These are phyloP conservation scores for Sebastes umbrosus DNA, from an alignment of 2,797 vertebrate genomes.

Conservation along the genomic window DNA sequence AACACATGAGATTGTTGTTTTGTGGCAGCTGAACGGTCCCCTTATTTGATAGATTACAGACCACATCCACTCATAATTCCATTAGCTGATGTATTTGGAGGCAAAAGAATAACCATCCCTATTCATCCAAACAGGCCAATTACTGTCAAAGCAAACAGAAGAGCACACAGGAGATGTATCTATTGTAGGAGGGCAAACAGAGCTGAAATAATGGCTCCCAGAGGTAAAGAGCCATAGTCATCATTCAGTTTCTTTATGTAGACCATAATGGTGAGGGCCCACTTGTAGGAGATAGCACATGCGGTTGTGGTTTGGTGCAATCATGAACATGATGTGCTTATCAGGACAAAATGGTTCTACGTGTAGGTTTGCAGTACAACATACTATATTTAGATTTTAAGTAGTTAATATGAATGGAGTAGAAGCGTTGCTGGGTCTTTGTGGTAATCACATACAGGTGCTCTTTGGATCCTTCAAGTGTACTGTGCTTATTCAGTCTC, in stretches of 20 bases:
- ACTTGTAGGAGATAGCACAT: background rate
- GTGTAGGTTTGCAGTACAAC: background rate
- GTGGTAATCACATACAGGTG: too few relatives aligned
- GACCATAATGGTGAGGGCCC: background rate
- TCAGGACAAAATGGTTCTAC: background rate
- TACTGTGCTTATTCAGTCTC: too few relatives aligned
- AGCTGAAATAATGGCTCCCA: background rate
- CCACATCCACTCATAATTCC: constrained; percentile 36
- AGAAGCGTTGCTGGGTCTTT: too few relatives aligned
- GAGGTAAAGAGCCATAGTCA: background rate
- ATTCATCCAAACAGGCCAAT: constrained; percentile 34
- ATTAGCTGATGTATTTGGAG: constrained; percentile 50
- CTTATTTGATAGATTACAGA: constrained; percentile 42
- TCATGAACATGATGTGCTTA: background rate
- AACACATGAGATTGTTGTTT: constrained; percentile 2
- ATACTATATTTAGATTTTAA: background rate
- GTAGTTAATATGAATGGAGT: too few relatives aligned
- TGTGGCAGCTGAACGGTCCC: constrained; percentile 16
- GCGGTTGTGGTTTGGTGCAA: background rate
- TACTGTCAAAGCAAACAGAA: constrained; percentile 30
- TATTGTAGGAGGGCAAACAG: background rate
- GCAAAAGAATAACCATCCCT: constrained; percentile 2
- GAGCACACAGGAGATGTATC: background rate
- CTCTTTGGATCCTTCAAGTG: too few relatives aligned
- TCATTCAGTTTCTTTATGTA: background rate